Base-by-base conservation (phyloP, 1,140 invertebrate species). In the Trichogramma pretiosum region DNA sequence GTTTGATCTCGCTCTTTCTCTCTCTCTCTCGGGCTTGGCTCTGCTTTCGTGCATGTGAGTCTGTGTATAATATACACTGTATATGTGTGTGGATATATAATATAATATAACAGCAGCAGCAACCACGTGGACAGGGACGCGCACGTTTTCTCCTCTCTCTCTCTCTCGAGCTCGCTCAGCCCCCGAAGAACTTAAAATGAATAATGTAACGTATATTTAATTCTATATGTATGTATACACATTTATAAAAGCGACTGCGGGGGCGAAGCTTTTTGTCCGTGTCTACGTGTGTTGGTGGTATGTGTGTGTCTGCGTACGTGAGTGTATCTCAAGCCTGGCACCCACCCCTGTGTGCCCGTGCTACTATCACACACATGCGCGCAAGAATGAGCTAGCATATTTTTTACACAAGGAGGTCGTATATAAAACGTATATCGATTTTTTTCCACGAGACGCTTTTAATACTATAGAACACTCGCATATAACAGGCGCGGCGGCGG, bases 201-300 rank as follows among this genome's bases (percentile, higher is more conserved):
- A 70, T 70, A 70, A 72, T 72, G 69, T 70, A 72, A 70, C 65
- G 68, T 72, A 72, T 72, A 72, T 68, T 72, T 72, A 72, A 72
- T 70, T 64, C 59, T 59, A 64, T 64, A 67, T 62, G 62, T 62
- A 61, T 59, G 59, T 53, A 49, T 47, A 39, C 51, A 52, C 55
- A 51, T 53, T 50, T 50, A 50, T 43, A 46, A 50, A 18, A 23
- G 16, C 46, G 46, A 17, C 28, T 38, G 40, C 17, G 24, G 24
- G 11, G 24, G 24, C 11, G 5, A 28, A 5, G 24, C 11, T 28
- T 7, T 28, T 7, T n/a, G n/a, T n/a, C n/a, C n/a, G n/a, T n/a
- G n/a, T n/a, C n/a, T n/a, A n/a, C n/a, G n/a, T n/a, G n/a, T n/a
- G n/a, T n/a, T n/a, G n/a, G n/a, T n/a, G n/a, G n/a, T n/a, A n/a